Base-by-base conservation (phyloP, 2,797 vertebrate genomes). In the Enteromius paludinosus region DNA sequence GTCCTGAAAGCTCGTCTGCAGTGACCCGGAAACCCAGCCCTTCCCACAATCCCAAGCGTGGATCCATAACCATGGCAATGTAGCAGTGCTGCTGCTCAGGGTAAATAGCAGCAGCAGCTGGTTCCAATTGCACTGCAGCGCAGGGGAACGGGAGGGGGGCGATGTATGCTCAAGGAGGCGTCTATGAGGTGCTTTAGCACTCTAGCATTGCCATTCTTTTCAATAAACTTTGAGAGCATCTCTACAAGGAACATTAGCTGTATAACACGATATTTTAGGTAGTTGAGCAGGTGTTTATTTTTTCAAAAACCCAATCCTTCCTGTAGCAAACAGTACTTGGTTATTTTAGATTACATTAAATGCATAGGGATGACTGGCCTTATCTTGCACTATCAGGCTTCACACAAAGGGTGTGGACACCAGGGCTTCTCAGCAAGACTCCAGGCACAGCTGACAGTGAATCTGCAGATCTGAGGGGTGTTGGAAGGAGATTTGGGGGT, bases 31-130 rank as follows among this genome's bases (percentile, higher is more conserved):
- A 84, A 87, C 85, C 82, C 62, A 64, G 56, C 81, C 84, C 77
- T 64, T 76, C 78, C 78, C 73, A 79, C 54, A 82, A 71, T 64
- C 64, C 73, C 47, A 30, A 87, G 88, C 80, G 17, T 89, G 84
- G 81, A 87, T 81, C 82, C 4, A 88, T 90, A 91, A 87, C 90
- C 85, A 69, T 89, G 91, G 73, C 80, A 45, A 89, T 87, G 75
- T 84, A 89, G 84, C 90, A 91, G 89, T 82, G 85, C 84, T 18
- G 78, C 87, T 86, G 83, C 83, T 83, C 85, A 84, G 88, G 82
- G 83, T 87, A 89, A 83, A 68, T 88, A 89, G 87, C 86, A 90
- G 89, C 85, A 90, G 89, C 92, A 93, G 92, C 93, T 93, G 92
- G 89, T 92, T 92, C 85, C 90, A 91, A 91, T 93, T 93, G 91